Evolutionary conservation across 2,113 vertebrate genomes (phyloP).

Genomic region (Ciconia stormi): DNA sequence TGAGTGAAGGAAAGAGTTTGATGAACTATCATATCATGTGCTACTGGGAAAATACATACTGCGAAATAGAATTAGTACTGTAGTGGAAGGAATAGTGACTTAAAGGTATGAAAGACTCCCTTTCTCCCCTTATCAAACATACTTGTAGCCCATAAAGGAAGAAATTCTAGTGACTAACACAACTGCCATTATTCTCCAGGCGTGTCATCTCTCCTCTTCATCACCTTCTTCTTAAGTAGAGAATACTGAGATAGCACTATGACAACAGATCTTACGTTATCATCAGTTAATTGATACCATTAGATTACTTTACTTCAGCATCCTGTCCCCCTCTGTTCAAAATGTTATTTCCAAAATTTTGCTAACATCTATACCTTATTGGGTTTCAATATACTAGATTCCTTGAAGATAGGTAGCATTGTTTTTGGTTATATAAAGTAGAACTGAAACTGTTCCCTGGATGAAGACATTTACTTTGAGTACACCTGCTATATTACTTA

Average conservation of each 20-base stretch:
- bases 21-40: neutral
- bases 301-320: neutral
- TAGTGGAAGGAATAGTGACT: neutral
- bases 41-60: neutral
- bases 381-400: neutral
- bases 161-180: neutral
- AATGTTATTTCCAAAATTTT: neutral
- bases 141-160: neutral
- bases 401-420: neutral
- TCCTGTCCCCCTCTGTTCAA: neutral
- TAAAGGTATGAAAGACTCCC: neutral
- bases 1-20: neutral
- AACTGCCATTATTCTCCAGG: neutral
- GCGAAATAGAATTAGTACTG: neutral
- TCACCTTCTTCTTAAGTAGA: neutral
- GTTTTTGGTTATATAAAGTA: neutral
- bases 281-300: neutral
- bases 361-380: neutral
- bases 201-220: neutral
- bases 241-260: neutral
- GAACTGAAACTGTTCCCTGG: neutral
- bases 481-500: neutral
- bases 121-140: neutral
- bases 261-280: neutral
- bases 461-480: neutral